Conservation (phyloP, 2,113 vertebrate genomes). For the Rhynchomys soricoides region DNA sequence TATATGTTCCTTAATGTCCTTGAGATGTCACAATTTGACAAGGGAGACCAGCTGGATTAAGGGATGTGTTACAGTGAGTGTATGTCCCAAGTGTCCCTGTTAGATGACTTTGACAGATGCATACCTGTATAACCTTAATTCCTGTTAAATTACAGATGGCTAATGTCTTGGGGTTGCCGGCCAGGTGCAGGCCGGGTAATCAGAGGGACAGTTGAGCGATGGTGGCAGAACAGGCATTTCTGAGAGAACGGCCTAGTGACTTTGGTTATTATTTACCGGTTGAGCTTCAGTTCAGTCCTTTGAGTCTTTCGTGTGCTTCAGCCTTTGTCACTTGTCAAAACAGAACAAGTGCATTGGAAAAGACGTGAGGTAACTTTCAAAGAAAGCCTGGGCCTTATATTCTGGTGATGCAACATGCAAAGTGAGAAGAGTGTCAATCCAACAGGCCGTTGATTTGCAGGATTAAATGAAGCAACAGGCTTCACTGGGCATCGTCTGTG, state of each 20-base stretch:
- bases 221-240: not conserved
- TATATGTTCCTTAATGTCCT: not conserved
- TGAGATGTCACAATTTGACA: not conserved
- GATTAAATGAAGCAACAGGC: not conserved
- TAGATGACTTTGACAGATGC: not conserved
- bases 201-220: not conserved
- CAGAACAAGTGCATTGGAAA: not conserved
- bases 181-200: not conserved
- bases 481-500: rapidly evolving
- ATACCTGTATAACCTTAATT: not conserved
- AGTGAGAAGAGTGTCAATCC: not conserved
- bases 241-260: not conserved
- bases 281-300: not conserved
- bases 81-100: not conserved
- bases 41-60: not conserved
- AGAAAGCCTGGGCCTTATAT: not conserved
- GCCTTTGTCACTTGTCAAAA: not conserved
- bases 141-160: not conserved
- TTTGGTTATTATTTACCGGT: not conserved
- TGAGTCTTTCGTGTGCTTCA: not conserved
- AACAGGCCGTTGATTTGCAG: not conserved
- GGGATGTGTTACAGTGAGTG: not conserved
- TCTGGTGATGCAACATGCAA: not conserved
- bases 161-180: not conserved
- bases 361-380: not conserved